Base-by-base conservation (phyloP, 2,797 vertebrate genomes). In the Etheostoma perlongum region DNA sequence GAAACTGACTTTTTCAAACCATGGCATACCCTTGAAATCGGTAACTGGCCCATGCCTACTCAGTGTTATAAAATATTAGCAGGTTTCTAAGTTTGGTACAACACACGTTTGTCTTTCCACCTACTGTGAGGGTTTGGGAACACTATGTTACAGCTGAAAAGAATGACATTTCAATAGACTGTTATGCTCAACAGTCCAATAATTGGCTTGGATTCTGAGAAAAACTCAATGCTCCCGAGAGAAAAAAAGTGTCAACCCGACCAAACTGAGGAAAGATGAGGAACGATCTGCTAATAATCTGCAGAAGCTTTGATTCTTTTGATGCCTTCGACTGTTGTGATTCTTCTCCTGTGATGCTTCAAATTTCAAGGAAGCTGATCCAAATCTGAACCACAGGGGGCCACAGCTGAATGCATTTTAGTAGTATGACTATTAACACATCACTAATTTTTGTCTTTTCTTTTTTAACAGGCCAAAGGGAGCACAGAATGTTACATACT, bases 211-310 rank as follows among this genome's bases (percentile, higher is more conserved):
- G 61, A 79, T 81, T 67, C 64, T 25, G 13, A 71, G 59, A 82
- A 75, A 88, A 82, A 64, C 23, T 68, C 51, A 44, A 57, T 27
- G 27, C 40, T 79, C 66, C 72, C 58, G 6, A 52, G 81, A 78
- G 85, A 59, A 36, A 74, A 77, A 48, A 72, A 40, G 40, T 52
- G 11, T 77, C 74, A 80, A 71, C 74, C 52, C 51, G 5, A 74
- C 55, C 76, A 66, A 59, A 54, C 72, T 23, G 49, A 72, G 48
- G 47, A 67, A 72, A 75, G 52, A 82, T 2, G 77, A 75, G 52
- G 47, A 81, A 63, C 61, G 47, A 74, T 82, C 78, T 85, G 82
- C 75, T 86, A 72, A 82, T 82, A 79, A 85, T 73, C 77, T 42
- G 15, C 2, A 51, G 53, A 36, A 58, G 67, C 82, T 87, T 83